Evolutionary conservation across 2,113 vertebrate species (phyloP), one percentile per base, ranked within the genome.

Genomic region (Apteryx mantelli): DNA sequence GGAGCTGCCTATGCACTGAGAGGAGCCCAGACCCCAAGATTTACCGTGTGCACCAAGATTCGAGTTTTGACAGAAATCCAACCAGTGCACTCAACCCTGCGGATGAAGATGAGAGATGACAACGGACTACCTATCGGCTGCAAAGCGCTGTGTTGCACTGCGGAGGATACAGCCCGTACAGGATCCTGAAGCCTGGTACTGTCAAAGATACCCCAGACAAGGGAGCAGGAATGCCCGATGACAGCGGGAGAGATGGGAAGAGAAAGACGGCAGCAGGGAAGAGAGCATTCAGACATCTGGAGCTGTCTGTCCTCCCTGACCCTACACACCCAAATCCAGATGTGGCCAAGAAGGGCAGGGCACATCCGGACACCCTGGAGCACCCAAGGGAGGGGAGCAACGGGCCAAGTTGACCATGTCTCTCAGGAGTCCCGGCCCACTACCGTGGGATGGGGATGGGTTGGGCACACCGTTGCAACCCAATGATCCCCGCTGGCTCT

Each of bases 31-130:
- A 61, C 19, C 13, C 34, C 0, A 19, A 7, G 0, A 28, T 2
- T 6, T 0, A 11, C 5, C 40, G 24, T 0, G 3, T 8, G 3
- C 0, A 19, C 34, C 9, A 52, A 0, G 11, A 42, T 16, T 5
- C n/a, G 17, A 19, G 25, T 69, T 63, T 10, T 1, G 50, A 28
- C 32, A 77, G 71, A 46, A 82, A 69, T 42, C 64, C 34, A n/a
- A 28, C 64, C 9, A 21, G 50, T 5, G 38, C 3, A 3, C 30
- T 30, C 48, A 50, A 40, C 21, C n/a, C 36, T 7, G 30, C 18
- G 22, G 50, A 20, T 10, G 18, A 53, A 26, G 13, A 46, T 28
- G 38, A 56, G 52, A 56, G 32, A 44, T 14, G 63, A 81, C 79
- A 69, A 68, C 11, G 63, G 50, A 55, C 48, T 52, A 34, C 50